phyloP scores from a whole-genome alignment of 2,888 invertebrate species.

The Phyto melanocephala region DNA sequence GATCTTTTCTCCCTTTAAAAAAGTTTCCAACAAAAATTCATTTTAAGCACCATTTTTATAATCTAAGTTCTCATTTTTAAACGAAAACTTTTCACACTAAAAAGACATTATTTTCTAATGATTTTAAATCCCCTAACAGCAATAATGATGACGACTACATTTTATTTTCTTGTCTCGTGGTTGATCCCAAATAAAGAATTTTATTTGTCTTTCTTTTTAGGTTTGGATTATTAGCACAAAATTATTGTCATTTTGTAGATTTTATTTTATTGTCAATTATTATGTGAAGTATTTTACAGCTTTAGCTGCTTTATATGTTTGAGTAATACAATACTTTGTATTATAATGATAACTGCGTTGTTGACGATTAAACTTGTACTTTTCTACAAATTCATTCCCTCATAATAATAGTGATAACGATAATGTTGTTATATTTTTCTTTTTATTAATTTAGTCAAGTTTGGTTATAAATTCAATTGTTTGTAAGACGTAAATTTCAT shows the following conservation, averaged over 20 bases:
- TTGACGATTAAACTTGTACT: background rate
- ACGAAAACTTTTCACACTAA: slow-evolving; percentile 48
- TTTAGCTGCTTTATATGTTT: background rate
- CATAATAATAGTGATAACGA: background rate
- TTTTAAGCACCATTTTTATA: background rate
- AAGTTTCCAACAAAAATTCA: background rate
- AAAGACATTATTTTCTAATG: slow-evolving; percentile 24
- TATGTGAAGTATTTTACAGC: slow-evolving; percentile 24
- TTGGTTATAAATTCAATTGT: slow-evolving; percentile 58
- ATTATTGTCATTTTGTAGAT: slow-evolving; percentile 42
- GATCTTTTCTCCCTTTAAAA: too few species aligned
- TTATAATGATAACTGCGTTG: background rate
- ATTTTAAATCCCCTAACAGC: slow-evolving; percentile 34
- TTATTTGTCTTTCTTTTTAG: slow-evolving; percentile 24
- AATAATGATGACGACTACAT: slow-evolving; percentile 27
- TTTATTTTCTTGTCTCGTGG: slow-evolving; percentile 7
- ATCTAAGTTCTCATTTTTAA: background rate
- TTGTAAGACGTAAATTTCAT: slow-evolving; percentile 51
- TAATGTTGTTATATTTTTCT: slow-evolving; percentile 7
- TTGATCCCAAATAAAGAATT: background rate
- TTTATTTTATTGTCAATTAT: slow-evolving; percentile 37
- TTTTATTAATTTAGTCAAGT: slow-evolving; percentile 23
- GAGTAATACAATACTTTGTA: background rate
- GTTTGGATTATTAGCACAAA: slow-evolving; percentile 43
- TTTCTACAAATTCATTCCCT: background rate